Evolutionary conservation across 2,113 vertebrate species (phyloP).

Genomic region (Anoplopoma fimbria): DNA sequence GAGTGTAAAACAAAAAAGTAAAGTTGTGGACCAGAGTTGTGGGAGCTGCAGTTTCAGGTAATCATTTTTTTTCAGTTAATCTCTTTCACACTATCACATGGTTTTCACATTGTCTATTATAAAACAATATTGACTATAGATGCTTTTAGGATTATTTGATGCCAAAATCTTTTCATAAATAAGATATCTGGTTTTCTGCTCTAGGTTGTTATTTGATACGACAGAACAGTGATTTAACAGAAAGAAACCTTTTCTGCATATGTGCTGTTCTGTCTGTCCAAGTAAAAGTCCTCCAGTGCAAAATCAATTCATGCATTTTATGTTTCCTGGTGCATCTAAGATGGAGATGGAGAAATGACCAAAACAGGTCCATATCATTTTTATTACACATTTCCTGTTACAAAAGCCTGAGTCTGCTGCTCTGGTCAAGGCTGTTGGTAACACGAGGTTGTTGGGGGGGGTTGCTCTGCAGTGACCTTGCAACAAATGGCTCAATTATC

Average conservation of each 20-base stretch:
- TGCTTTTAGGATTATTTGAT: neutral
- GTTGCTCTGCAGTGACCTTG: constrained; percentile 67
- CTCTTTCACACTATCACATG: neutral
- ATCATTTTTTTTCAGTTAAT: too few species aligned
- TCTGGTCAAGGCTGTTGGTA: constrained; percentile 40
- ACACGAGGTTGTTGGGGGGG: neutral
- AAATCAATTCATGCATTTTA: neutral
- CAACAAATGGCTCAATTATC: constrained; percentile 80
- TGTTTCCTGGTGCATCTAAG: neutral
- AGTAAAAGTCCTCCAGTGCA: neutral
- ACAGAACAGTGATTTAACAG: neutral
- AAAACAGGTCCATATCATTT: neutral
- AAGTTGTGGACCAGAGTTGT: too few species aligned
- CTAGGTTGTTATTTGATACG: neutral
- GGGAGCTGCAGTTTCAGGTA: neutral
- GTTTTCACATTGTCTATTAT: neutral
- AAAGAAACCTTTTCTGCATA: neutral
- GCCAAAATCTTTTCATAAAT: neutral
- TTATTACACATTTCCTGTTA: neutral
- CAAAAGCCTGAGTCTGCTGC: constrained; percentile 3
- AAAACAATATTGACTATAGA: neutral
- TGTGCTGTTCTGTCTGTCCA: neutral
- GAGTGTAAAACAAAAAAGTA: too few species aligned
- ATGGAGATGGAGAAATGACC: neutral
- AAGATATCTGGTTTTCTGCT: neutral